A percentile compares a stretch with the other conserved stretches of the same genome.
Conservation (phyloP, 2,888 invertebrate species). For the Malacosoma neustria region DNA sequence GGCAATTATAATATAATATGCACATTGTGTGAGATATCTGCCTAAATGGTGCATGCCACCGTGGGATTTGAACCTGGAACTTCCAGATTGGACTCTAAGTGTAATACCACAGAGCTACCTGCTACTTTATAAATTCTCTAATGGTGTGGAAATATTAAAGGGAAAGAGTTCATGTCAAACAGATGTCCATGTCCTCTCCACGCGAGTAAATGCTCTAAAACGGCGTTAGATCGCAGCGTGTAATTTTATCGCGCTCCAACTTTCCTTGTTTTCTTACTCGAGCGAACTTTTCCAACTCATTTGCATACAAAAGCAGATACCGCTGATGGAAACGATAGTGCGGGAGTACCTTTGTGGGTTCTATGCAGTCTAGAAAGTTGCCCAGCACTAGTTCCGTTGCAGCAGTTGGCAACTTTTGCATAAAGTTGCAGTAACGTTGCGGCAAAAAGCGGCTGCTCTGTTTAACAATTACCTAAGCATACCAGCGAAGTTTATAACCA, state of each 20-base stretch:
- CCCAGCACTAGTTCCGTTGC: conserved; percentile 47
- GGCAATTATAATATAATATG: too few species aligned
- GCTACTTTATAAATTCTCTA: too few species aligned
- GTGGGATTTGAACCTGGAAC: too few species aligned
- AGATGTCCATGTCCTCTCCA: too few species aligned
- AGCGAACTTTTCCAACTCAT: conserved; percentile 71
- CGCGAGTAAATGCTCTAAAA: too few species aligned
- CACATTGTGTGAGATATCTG: too few species aligned
- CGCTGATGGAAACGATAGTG: conserved; percentile 57
- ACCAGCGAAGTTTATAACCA: conserved; percentile 30
- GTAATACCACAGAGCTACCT: too few species aligned
- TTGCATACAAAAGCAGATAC: conserved; percentile 74
- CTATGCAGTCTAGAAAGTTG: conserved; percentile 61
- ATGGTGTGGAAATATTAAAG: too few species aligned
- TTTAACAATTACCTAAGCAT: conserved; percentile 73
- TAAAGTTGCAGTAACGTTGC: conserved; percentile 63
- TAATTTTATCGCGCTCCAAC: conserved; percentile 16
- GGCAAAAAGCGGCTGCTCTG: conserved; percentile 69
- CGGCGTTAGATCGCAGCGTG: neutral
- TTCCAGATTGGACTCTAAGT: too few species aligned
- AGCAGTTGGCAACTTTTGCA: conserved; percentile 57
- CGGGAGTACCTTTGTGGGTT: conserved; percentile 63
- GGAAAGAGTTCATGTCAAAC: too few species aligned
- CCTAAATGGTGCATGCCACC: too few species aligned
- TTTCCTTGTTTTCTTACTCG: conserved; percentile 59